Base-by-base conservation (phyloP, 2,797 vertebrate genomes). In the Coranthus polyacanthus region DNA sequence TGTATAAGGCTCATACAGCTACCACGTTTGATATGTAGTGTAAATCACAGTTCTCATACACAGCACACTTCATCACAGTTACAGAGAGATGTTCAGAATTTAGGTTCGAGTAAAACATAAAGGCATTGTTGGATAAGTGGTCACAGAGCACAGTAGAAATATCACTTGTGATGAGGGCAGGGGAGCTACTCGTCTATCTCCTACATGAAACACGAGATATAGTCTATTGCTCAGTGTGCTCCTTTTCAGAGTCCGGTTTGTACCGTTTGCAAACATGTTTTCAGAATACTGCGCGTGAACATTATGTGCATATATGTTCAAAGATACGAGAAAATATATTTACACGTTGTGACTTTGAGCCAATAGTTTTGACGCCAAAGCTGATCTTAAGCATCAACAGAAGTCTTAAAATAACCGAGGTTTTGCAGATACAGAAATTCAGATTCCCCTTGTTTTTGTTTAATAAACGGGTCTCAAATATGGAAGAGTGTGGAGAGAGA, bases 41-140 rank as follows among this genome's bases (percentile, higher is more conserved):
- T 21, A 70, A 67, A 37, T 86, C 79, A 88, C 85, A 88, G 82
- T 79, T 84, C 58, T 73, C 51, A 55, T 63, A 86, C 71, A 84
- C 68, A 90, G 65, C 58, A 86, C 87, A 85, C 53, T 53, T 78
- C 34, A 81, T 92, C 89, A 92, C 91, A 92, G 86, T 90, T 81
- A 88, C 79, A 88, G 63, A 85, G 34, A 61, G 69, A 78, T 72
- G 63, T 78, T 82, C 78, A 87, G 72, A 89, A 88, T 36, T 46
- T 72, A 78, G 53, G 79, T 84, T 68, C 73, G 72, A 61, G 36
- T 66, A 38, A 58, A 83, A 88, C 72, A 77, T 32, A 75, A 84
- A 91, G 92, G 90, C 89, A 82, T 88, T 87, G 81, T 76, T 76
- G 73, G 75, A 70, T 41, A 78, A 63, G 72, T 68, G 62, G 73